Evolutionary conservation across 2,888 invertebrate species (phyloP), one percentile per base, ranked within the genome.

Genomic region (Cynaeus angustus): DNA sequence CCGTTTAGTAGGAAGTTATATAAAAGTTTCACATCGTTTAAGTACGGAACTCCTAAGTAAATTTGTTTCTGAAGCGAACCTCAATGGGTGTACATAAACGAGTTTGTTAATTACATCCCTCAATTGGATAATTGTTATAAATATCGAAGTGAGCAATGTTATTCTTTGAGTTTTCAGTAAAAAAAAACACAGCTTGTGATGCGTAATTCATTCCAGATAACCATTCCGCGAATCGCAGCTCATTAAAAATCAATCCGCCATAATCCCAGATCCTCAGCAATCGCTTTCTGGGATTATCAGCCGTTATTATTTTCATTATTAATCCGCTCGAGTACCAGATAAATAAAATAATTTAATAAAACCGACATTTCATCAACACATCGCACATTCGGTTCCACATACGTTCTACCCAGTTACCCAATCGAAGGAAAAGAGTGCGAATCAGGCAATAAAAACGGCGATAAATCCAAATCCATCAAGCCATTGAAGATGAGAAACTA

Each of bases 21-120:
- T 58, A 61, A 68, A 68, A 68, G 61, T 68, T 68, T 62, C 48
- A 56, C 66, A 48, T 66, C 56, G 53, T 65, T 55, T 43, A 64
- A 41, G 52, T 46, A 56, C 46, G 53, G 33, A 64, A 64, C 52
- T 64, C 43, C 64, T 53, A 46, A 45, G 64, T 53, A 64, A 64
- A 64, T 64, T 64, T 64, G 64, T 64, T 64, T 64, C 64, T 50
- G 30, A 41, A 62, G 26, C 59, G 43, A 26, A 38, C 26, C n/a
- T 48, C 30, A 48, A 61, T 46, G 33, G 59, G 46, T 58, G 45
- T 48, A 61, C 37, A 46, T 55, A 55, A 4, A 41, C 5, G 12
- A 41, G 41, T 30, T 45, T 58, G 58, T 43, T 58, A 58, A 58
- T 58, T 45, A 58, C 55, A 55, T 14, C 16, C 4, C 13, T 55